A percentile compares a stretch with the other conserved stretches of the same genome.
phyloP scores from a whole-genome alignment of 1,140 invertebrate species.

The Hypsibius dujardini region DNA sequence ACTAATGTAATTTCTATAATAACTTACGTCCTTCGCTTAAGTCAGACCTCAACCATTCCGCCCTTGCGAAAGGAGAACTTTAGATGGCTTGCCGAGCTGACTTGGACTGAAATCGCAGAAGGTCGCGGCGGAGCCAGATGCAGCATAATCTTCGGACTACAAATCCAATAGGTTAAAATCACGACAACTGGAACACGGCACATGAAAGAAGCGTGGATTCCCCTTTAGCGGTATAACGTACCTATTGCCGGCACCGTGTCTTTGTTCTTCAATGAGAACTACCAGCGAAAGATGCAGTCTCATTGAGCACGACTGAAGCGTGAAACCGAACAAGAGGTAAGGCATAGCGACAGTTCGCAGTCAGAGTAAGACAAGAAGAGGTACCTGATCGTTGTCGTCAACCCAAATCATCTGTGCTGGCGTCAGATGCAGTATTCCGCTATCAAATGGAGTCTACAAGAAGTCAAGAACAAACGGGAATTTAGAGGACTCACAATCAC shows the following conservation, averaged over 20 bases:
- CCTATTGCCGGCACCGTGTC: constrained; percentile 46
- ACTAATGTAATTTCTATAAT: not conserved
- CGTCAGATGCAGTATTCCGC: not conserved
- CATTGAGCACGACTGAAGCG: not conserved
- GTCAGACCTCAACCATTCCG: constrained; percentile 45
- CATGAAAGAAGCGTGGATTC: too few relatives aligned
- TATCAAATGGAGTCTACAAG: too few relatives aligned
- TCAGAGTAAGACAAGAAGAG: not conserved
- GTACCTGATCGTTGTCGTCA: not conserved
- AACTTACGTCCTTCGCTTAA: too few relatives aligned
- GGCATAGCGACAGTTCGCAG: not conserved
- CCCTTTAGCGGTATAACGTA: too few relatives aligned
- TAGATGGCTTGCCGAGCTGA: constrained; percentile 51
- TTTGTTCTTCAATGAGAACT: constrained; percentile 51
- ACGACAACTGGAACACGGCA: too few relatives aligned
- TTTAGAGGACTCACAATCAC: too few relatives aligned
- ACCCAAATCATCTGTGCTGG: not conserved
- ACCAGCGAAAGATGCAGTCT: not conserved
- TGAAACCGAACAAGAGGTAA: not conserved
- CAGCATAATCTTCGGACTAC: constrained; percentile 60
- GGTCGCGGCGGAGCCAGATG: constrained; percentile 47
- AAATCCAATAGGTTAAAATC: constrained; percentile 32
- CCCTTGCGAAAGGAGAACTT: constrained; percentile 76
- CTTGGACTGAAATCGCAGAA: constrained; percentile 40
- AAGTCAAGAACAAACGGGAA: too few relatives aligned